These are phyloP conservation scores for Buteo buteo DNA, from an alignment of 2,113 vertebrate genomes.

Conservation along the genomic window DNA sequence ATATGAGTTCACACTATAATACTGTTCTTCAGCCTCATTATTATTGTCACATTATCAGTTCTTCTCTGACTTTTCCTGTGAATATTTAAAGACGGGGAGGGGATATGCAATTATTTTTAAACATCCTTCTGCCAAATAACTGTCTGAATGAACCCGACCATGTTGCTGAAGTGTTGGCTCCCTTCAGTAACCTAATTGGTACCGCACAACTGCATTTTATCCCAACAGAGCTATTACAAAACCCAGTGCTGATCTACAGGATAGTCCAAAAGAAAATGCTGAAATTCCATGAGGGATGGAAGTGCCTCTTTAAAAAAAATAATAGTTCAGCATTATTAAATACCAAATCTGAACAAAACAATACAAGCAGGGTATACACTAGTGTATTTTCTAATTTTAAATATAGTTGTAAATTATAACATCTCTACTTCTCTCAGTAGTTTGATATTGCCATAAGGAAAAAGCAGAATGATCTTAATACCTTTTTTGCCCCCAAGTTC, in stretches of 20 bases:
- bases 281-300: neutral
- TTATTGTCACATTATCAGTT: neutral
- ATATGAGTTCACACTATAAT: neutral
- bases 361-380: neutral
- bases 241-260: neutral
- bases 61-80: conserved; percentile 22
- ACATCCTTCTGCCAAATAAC: neutral
- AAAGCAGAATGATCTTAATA: neutral
- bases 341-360: neutral
- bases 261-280: neutral
- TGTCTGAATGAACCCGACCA: neutral
- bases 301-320: neutral
- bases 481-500: neutral
- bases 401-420: neutral
- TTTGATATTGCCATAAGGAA: neutral
- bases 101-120: neutral
- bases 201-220: neutral
- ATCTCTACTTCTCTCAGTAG: neutral
- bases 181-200: neutral
- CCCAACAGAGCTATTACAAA: neutral
- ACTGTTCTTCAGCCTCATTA: conserved; percentile 8
- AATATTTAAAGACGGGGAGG: conserved; percentile 39
- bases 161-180: neutral
- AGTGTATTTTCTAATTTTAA: neutral
- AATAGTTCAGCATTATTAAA: neutral